Conservation (phyloP, 2,113 vertebrate species). For the Orientallactaga bullata region DNA sequence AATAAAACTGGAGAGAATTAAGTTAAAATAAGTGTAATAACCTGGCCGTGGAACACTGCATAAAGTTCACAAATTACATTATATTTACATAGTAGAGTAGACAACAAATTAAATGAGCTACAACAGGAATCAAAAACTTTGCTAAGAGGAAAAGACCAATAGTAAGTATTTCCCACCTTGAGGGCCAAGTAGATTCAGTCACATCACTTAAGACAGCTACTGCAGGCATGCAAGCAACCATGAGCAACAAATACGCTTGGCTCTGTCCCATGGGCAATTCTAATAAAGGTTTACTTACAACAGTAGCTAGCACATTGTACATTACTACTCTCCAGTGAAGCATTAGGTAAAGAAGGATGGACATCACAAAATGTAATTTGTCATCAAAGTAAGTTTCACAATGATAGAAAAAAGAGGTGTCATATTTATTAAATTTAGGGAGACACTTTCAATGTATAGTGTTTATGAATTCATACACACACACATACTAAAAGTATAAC, state of each 20-base stretch:
- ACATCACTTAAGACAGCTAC: rapidly evolving
- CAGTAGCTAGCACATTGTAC: background rate
- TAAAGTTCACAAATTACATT: background rate
- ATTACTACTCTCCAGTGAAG: background rate
- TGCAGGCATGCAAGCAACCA: background rate
- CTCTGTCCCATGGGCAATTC: background rate
- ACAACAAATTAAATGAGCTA: background rate
- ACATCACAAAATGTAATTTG: background rate
- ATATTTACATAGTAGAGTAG: background rate
- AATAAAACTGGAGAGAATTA: background rate
- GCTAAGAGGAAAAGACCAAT: background rate
- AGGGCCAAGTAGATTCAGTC: background rate
- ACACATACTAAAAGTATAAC: background rate
- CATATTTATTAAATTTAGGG: constrained; percentile 14
- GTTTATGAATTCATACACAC: background rate
- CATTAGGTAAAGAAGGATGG: background rate
- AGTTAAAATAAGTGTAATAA: background rate
- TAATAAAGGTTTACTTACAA: background rate
- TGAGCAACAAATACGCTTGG: background rate
- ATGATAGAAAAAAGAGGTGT: background rate
- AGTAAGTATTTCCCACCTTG: background rate
- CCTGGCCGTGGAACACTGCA: background rate
- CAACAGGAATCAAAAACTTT: background rate
- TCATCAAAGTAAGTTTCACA: background rate
- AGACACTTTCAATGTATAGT: background rate